phyloP scores from a whole-genome alignment of 2,888 invertebrate species.

The Chrysolina americana region DNA sequence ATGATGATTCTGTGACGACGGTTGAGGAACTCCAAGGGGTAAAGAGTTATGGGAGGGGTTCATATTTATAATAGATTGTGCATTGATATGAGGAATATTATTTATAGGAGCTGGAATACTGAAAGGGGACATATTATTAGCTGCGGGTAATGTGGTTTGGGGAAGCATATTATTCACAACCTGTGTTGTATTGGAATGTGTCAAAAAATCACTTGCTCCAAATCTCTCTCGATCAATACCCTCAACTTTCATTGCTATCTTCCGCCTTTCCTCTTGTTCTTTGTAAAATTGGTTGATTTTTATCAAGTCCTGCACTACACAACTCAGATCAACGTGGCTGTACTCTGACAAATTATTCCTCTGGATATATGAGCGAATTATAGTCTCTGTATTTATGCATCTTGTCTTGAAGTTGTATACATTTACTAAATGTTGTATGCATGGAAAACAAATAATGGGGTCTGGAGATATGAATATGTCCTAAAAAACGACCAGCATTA shows the following conservation, averaged over 20 bases:
- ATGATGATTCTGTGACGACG: neutral
- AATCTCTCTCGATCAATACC: neutral
- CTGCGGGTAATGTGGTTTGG: neutral
- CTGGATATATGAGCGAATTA: conserved; percentile 54
- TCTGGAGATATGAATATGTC: conserved; percentile 58
- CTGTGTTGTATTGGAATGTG: neutral
- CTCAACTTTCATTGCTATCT: neutral
- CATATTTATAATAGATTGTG: neutral
- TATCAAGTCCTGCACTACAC: conserved; percentile 53
- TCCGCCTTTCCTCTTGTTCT: conserved; percentile 28
- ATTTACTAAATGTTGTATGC: conserved; percentile 54
- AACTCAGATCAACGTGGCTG: conserved; percentile 55
- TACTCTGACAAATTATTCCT: conserved; percentile 55
- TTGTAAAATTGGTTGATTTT: conserved; percentile 36
- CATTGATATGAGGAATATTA: neutral
- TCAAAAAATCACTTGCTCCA: neutral
- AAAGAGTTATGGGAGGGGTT: neutral
- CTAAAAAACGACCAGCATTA: conserved; percentile 49
- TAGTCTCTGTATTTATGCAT: conserved; percentile 58
- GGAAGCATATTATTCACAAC: conserved; percentile 1
- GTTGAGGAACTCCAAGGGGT: neutral
- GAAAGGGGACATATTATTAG: neutral
- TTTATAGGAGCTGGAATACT: neutral
- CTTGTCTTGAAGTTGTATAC: conserved; percentile 61
- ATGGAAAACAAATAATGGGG: conserved; percentile 58